Evolutionary conservation across 1,140 invertebrate genomes (phyloP).

Genomic region (Bilobella aurantiaca): DNA sequence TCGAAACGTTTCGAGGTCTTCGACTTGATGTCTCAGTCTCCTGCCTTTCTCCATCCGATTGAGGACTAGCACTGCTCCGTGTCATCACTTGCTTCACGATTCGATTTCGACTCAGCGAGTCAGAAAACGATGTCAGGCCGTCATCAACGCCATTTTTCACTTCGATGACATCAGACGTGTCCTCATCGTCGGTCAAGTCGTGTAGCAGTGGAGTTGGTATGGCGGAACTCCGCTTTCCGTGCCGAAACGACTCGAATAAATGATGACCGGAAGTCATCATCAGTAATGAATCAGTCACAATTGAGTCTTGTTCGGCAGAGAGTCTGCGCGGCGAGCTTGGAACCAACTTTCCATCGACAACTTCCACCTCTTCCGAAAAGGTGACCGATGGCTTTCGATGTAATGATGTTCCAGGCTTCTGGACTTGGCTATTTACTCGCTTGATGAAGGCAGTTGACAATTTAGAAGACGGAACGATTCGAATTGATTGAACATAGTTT

Average conservation of each 20-base stretch:
- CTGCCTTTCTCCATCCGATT: background rate
- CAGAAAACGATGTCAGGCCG: constrained; percentile 22
- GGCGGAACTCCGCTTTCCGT: background rate
- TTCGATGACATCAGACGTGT: background rate
- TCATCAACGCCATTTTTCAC: constrained; percentile 1
- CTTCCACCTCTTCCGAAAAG: constrained; percentile 29
- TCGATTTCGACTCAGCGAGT: constrained; percentile 26
- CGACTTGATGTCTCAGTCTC: constrained; percentile 9
- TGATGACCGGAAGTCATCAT: constrained; percentile 17
- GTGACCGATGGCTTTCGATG: constrained; percentile 30
- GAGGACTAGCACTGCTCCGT: background rate
- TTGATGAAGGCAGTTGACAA: background rate
- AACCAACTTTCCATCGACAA: constrained; percentile 15
- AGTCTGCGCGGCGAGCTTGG: background rate
- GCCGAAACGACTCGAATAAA: background rate
- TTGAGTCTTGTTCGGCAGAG: constrained; percentile 29
- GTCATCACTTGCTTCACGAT: constrained; percentile 25
- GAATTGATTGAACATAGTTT: constrained; percentile 31
- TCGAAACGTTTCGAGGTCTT: constrained; percentile 15
- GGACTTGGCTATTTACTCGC: background rate
- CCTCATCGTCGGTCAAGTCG: background rate
- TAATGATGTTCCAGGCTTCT: background rate
- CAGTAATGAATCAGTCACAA: constrained; percentile 32
- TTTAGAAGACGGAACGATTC: constrained; percentile 18
- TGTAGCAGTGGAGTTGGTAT: background rate